phyloP scores from a whole-genome alignment of 2,797 vertebrate genomes.

The Catamblyrhynchus diadema region DNA sequence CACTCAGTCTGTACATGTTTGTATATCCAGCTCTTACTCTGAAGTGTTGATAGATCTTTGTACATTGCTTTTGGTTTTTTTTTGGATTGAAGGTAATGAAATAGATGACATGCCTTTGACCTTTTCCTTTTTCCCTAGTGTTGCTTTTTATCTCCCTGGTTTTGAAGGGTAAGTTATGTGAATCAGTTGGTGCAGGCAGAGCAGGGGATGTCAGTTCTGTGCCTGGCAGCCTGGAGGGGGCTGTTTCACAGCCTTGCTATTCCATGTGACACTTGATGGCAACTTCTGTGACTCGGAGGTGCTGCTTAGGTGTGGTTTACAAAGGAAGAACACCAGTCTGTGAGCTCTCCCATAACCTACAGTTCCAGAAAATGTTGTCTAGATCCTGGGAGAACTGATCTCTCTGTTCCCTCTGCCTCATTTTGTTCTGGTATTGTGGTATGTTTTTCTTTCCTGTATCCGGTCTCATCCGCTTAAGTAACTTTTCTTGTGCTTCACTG shows the following conservation, averaged over 20 bases:
- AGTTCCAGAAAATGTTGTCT: neutral
- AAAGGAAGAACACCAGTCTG: neutral
- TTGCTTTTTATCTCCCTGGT: neutral
- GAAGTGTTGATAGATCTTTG: neutral
- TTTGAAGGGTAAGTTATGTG: neutral
- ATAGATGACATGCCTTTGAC: neutral
- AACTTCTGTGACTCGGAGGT: neutral
- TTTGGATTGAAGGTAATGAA: neutral
- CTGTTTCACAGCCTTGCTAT: neutral
- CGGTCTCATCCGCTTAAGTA: neutral
- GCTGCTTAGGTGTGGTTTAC: neutral
- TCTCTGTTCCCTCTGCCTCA: neutral
- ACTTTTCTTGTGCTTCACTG: neutral
- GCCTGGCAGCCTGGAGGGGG: neutral
- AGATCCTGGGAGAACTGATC: neutral
- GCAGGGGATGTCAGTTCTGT: neutral
- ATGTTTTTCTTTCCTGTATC: constrained; percentile 1
- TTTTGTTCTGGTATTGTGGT: neutral
- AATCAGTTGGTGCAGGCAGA: neutral
- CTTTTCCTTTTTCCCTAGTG: neutral
- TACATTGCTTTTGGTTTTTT: neutral
- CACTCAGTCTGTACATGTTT: neutral
- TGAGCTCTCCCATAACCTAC: neutral
- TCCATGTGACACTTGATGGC: neutral
- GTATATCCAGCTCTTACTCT: neutral